These are phyloP conservation scores for Drosophila mayaguana DNA, from an alignment of 2,888 invertebrate species.

Conservation along the genomic window DNA sequence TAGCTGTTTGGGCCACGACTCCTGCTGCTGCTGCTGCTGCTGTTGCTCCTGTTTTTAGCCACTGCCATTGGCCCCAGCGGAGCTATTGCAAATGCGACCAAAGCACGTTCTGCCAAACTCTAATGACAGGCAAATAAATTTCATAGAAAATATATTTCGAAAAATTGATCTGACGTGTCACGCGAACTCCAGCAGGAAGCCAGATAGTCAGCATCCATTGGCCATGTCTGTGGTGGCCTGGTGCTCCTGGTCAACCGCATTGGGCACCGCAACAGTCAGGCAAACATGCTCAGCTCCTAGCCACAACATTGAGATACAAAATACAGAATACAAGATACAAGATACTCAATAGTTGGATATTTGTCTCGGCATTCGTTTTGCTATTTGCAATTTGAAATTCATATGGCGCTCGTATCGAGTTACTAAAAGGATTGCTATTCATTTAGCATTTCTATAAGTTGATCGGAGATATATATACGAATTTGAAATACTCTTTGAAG, in stretches of 20 bases:
- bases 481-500: too few relatives aligned
- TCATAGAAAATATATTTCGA: slow-evolving; percentile 82
- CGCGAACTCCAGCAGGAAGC: slow-evolving; percentile 57
- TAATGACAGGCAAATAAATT: slow-evolving; percentile 83
- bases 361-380: slow-evolving; percentile 24
- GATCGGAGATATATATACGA: not conserved
- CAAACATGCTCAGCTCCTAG: not conserved
- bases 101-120: slow-evolving; percentile 79
- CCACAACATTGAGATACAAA: slow-evolving; percentile 14
- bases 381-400: slow-evolving; percentile 28
- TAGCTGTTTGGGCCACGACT: slow-evolving; percentile 15
- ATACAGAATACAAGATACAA: slow-evolving; percentile 1
- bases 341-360: slow-evolving; percentile 31
- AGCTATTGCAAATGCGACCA: slow-evolving; percentile 76
- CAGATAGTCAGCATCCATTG: slow-evolving; percentile 12
- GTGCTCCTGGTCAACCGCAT: slow-evolving; percentile 17
- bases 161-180: slow-evolving; percentile 84
- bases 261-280: slow-evolving; percentile 13
- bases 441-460: slow-evolving; percentile 2
- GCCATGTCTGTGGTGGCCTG: slow-evolving; percentile 3
- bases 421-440: slow-evolving; percentile 35
- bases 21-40: slow-evolving; percentile 17
- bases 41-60: not conserved
- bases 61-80: slow-evolving; percentile 64
- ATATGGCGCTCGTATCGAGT: slow-evolving; percentile 15